Conservation (phyloP, 2,888 invertebrate genomes). For the Platycheirus rosarum region DNA sequence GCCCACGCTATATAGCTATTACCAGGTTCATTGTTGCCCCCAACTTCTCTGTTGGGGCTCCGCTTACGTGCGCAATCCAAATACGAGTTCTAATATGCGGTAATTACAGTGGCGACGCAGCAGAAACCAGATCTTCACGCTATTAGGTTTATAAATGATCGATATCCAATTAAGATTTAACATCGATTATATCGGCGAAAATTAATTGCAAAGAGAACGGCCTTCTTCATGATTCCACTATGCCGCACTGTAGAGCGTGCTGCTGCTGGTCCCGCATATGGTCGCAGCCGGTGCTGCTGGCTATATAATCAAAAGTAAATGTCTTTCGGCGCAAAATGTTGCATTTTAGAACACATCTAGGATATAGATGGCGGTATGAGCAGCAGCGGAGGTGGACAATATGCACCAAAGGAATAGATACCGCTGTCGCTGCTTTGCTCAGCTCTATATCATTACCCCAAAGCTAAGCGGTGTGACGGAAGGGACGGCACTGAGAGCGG, state of each 20-base stretch:
- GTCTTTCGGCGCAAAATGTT: constrained; percentile 56
- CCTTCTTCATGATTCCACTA: constrained; percentile 57
- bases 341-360: constrained; percentile 63
- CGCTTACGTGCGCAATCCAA: constrained; percentile 44
- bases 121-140: constrained; percentile 73
- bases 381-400: constrained; percentile 25
- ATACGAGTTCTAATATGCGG: constrained; percentile 70
- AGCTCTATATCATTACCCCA: constrained; percentile 38
- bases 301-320: constrained; percentile 60
- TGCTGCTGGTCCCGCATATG: not conserved
- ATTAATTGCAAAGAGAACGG: constrained; percentile 73
- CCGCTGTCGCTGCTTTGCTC: constrained; percentile 21
- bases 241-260: not conserved
- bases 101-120: constrained; percentile 73
- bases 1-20: not conserved
- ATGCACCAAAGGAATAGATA: constrained; percentile 39
- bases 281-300: constrained; percentile 9
- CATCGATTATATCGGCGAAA: constrained; percentile 73
- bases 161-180: constrained; percentile 74
- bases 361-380: constrained; percentile 20
- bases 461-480: constrained; percentile 5
- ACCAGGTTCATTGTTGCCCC: constrained; percentile 6
- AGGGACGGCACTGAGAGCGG: constrained; percentile 2
- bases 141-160: constrained; percentile 72
- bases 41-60: not conserved